Conservation (phyloP, 2,888 invertebrate genomes). For the Conistra vaccinii region DNA sequence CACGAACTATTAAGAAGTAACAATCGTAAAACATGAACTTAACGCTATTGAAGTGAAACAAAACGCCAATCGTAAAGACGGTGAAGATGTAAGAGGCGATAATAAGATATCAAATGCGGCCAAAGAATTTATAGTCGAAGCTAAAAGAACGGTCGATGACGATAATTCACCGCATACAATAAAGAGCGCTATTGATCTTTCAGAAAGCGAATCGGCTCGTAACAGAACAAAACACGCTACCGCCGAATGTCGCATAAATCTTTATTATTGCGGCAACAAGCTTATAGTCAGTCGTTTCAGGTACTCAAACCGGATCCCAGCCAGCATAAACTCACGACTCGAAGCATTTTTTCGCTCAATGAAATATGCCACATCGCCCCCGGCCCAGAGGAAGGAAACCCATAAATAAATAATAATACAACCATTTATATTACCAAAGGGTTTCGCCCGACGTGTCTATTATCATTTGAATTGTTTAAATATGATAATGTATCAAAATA, state of each 20-base stretch:
- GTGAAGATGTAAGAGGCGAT: constrained; percentile 86
- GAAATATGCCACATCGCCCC: constrained; percentile 89
- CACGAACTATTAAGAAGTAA: constrained; percentile 62
- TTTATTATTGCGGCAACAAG: constrained; percentile 90
- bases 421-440: constrained; percentile 91
- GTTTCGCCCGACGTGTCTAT: constrained; percentile 90
- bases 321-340: constrained; percentile 88
- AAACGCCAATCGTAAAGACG: constrained; percentile 76
- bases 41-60: constrained; percentile 71
- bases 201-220: constrained; percentile 89
- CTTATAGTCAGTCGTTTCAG: constrained; percentile 89
- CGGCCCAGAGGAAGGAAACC: constrained; percentile 88
- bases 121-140: constrained; percentile 83
- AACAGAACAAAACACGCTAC: constrained; percentile 90
- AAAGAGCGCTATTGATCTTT: constrained; percentile 89
- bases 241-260: constrained; percentile 90
- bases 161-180: constrained; percentile 88
- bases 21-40: constrained; percentile 70
- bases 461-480: constrained; percentile 91
- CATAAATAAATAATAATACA: constrained; percentile 91
- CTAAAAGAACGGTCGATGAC: constrained; percentile 83
- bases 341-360: constrained; percentile 89
- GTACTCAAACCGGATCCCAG: constrained; percentile 88
- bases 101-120: constrained; percentile 84
- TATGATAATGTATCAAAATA: constrained; percentile 91